phyloP scores from a whole-genome alignment of 1,140 invertebrate genomes.

The Trissolcus basalis region DNA sequence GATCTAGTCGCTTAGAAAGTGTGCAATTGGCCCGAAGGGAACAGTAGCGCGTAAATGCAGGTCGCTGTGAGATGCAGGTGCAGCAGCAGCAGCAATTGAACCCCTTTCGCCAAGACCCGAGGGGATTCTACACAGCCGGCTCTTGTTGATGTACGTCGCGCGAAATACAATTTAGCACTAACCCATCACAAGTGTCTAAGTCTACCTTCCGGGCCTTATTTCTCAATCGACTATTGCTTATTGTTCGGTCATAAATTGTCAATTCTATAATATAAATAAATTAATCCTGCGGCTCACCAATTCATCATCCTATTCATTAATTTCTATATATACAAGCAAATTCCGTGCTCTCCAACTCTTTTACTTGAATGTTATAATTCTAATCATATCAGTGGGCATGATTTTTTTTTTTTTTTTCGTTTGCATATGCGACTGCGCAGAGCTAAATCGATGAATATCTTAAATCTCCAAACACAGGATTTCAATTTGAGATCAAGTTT shows the following conservation, averaged over 20 bases:
- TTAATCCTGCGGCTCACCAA: too few relatives aligned
- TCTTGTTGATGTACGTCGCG: constrained; percentile 24
- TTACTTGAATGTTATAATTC: too few relatives aligned
- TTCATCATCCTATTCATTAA: too few relatives aligned
- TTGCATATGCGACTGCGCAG: neutral
- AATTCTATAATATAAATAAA: too few relatives aligned
- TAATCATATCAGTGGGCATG: too few relatives aligned
- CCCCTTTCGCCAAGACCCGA: constrained; percentile 58
- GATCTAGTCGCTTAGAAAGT: constrained; percentile 59
- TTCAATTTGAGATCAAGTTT: too few relatives aligned
- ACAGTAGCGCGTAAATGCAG: constrained; percentile 60
- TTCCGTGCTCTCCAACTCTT: too few relatives aligned
- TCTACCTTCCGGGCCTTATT: constrained; percentile 12
- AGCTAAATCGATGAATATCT: too few relatives aligned
- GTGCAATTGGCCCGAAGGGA: constrained; percentile 60
- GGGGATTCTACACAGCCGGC: constrained; percentile 46
- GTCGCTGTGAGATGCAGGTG: constrained; percentile 57
- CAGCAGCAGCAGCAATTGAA: constrained; percentile 59
- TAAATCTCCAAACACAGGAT: too few relatives aligned
- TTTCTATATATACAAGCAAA: too few relatives aligned
- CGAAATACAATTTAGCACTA: constrained; percentile 60
- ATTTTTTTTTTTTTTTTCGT: too few relatives aligned
- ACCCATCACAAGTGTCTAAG: constrained; percentile 31
- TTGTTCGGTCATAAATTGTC: too few relatives aligned
- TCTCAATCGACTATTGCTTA: constrained; percentile 23